Evolutionary conservation across 2,888 invertebrate genomes (phyloP).

Genomic region (Alitta virens): DNA sequence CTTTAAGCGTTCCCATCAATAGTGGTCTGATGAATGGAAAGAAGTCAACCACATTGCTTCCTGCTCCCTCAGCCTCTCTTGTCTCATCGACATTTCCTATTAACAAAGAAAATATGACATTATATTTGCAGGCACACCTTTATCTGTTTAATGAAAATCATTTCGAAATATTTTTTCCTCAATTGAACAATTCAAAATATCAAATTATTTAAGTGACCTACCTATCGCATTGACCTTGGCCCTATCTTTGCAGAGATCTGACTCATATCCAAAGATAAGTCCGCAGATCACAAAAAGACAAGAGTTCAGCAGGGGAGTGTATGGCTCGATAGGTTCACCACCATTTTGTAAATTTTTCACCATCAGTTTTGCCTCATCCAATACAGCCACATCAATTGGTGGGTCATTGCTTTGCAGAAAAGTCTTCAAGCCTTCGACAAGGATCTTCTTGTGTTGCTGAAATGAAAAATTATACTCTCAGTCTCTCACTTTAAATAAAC

Average conservation of each 20-base stretch:
- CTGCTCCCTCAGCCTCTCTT: background rate
- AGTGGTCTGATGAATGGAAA: background rate
- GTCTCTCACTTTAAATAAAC: no score
- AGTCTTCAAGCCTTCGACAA: background rate
- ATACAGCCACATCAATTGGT: background rate
- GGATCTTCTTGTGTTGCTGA: constrained; percentile 2
- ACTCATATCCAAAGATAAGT: background rate
- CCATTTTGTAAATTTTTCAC: background rate
- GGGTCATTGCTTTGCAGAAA: background rate
- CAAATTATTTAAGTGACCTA: no score
- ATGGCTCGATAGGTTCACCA: background rate
- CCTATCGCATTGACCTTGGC: background rate
- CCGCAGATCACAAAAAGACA: background rate
- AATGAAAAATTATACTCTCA: no score
- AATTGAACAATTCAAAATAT: no score
- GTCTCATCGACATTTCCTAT: background rate
- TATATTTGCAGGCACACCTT: no score
- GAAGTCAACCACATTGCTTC: background rate
- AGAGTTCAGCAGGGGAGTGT: background rate
- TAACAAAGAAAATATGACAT: no score
- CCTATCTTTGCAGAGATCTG: background rate
- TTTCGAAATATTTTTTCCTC: no score
- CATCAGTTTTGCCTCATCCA: background rate
- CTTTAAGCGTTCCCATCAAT: background rate
- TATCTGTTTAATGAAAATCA: no score